A percentile compares a stretch with the other conserved stretches of the same genome.
These are phyloP conservation scores for Sorex araneus DNA, from an alignment of 2,113 vertebrate genomes.

Conservation along the genomic window DNA sequence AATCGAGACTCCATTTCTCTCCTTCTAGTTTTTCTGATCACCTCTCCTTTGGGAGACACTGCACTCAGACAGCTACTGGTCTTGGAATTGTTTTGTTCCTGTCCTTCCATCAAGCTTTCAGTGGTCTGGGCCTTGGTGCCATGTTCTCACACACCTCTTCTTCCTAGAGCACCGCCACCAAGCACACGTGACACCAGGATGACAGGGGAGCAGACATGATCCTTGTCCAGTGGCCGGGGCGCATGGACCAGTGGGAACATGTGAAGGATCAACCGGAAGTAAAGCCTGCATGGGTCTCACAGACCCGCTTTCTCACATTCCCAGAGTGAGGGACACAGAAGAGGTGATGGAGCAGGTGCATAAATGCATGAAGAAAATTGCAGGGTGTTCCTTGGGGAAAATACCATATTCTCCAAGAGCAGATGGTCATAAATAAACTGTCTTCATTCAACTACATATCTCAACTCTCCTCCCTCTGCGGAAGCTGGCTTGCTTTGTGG, in stretches of 20 bases:
- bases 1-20: neutral
- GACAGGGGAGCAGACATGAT: neutral
- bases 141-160: neutral
- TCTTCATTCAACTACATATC: neutral
- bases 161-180: neutral
- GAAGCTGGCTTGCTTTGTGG: neutral
- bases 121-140: neutral
- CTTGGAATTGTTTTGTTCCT: neutral
- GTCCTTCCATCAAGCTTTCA: neutral
- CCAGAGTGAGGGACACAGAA: neutral
- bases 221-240: neutral
- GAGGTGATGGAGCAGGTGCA: accelerated
- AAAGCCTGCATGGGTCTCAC: neutral
- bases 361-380: accelerated
- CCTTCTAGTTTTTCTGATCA: neutral
- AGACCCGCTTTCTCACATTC: neutral
- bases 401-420: neutral
- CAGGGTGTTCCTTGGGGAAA: neutral
- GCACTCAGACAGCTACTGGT: neutral
- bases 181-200: neutral
- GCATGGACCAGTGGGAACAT: neutral
- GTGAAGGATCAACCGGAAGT: neutral
- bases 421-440: neutral
- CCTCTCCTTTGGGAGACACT: neutral
- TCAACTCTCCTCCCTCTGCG: neutral